Evolutionary conservation across 2,113 vertebrate genomes (phyloP), one percentile per base, ranked within the genome.

Genomic region (Myxocyprinus asiaticus): DNA sequence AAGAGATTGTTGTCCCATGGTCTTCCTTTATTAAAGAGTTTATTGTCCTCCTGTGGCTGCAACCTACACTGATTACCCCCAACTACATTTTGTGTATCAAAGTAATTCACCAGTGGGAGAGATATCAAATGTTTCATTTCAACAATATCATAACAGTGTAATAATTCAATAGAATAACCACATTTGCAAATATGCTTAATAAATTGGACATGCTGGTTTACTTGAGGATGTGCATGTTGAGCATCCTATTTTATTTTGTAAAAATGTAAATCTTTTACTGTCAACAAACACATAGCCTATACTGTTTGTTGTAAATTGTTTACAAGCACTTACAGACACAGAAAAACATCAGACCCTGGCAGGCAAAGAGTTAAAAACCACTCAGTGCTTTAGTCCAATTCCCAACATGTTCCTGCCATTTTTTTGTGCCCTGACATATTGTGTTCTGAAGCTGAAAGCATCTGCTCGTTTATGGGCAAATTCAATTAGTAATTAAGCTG

Each of bases 401-500:
- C 51, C 62, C 44, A 53, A 42, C 77, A 71, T 71, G 61, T 17
- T 73, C 72, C 74, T 81, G 78, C 80, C 82, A 77, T 59, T 80
- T 59, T 80, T 33, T 77, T 50, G 67, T 15, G 15, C 53, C 48
- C 47, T 48, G 76, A 74, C 77, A 68, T 50, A 79, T 67, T 78
- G 67, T 82, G 70, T 78, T 84, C 51, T 76, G 63, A 48, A 64
- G 67, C 82, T 76, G 70, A 68, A 87, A 83, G 63, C 85, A 85
- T 85, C 82, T 85, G 87, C 67, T 88, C 76, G 71, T 87, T 87
- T 82, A 84, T 79, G 64, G 63, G 67, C 50, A 77, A 64, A 84
- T 89, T 86, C 78, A 86, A 86, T 84, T 84, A 88, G 82, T 68
- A 83, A 78, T 88, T 85, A 86, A 86, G 73, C 61, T 64, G 78